Percentiles rank a stretch among this genome's conserved stretches.
Conservation (phyloP, 2,888 invertebrate species). For the Ornithoptera priamus region DNA sequence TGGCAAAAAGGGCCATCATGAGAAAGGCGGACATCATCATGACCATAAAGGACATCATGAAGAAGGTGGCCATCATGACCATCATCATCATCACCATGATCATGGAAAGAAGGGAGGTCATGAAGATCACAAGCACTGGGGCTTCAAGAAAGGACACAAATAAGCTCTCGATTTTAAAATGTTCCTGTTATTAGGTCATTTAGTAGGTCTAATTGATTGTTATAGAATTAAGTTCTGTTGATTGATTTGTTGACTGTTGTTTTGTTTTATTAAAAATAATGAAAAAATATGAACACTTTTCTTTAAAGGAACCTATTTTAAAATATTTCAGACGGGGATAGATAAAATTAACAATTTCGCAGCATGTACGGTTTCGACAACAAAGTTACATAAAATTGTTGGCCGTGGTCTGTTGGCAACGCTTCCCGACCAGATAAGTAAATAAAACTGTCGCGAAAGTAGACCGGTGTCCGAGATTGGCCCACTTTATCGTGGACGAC, state of each 20-base stretch:
- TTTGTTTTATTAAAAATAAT: slow-evolving; percentile 55
- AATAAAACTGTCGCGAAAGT: slow-evolving; percentile 72
- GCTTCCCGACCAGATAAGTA: slow-evolving; percentile 70
- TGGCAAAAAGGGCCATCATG: slow-evolving; percentile 89
- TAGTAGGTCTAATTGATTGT: slow-evolving; percentile 57
- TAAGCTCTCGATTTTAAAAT: slow-evolving; percentile 40
- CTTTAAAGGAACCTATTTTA: slow-evolving; percentile 13
- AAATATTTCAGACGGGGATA: slow-evolving; percentile 32
- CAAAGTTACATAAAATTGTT: slow-evolving; percentile 74
- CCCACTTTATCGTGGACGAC: slow-evolving; percentile 66
- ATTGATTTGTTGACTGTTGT: slow-evolving; percentile 62
- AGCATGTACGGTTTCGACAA: slow-evolving; percentile 72
- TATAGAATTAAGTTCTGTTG: slow-evolving; percentile 48
- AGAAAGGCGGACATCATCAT: slow-evolving; percentile 89
- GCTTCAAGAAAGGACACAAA: slow-evolving; percentile 81
- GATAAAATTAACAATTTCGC: slow-evolving; percentile 42
- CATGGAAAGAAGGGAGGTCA: slow-evolving; percentile 90
- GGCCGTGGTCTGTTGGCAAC: slow-evolving; percentile 68
- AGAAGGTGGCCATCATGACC: slow-evolving; percentile 88
- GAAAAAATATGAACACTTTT: slow-evolving; percentile 9
- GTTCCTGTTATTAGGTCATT: slow-evolving; percentile 50
- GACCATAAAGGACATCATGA: slow-evolving; percentile 90
- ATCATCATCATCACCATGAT: slow-evolving; percentile 86
- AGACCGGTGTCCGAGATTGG: slow-evolving; percentile 71
- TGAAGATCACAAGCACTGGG: slow-evolving; percentile 90